A percentile compares a stretch with the other conserved stretches of the same genome.
Conservation (phyloP, 2,888 invertebrate species). For the Pandemis cinnamomeana region DNA sequence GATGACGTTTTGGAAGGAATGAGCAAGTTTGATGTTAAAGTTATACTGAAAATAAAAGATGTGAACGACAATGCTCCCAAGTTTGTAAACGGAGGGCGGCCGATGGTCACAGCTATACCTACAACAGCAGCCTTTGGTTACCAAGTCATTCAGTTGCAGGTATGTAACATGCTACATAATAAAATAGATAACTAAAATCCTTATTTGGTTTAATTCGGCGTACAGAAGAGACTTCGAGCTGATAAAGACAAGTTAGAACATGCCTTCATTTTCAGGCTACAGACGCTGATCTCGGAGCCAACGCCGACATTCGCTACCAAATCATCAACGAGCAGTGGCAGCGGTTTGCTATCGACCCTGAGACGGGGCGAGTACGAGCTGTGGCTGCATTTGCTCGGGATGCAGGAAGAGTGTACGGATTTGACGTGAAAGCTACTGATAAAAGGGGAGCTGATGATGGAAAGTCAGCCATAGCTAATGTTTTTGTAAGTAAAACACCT, state of each 20-base stretch:
- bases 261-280: constrained; percentile 82
- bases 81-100: constrained; percentile 89
- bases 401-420: constrained; percentile 91
- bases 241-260: neutral
- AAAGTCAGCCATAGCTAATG: constrained; percentile 92
- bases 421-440: constrained; percentile 95
- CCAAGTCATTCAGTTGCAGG: constrained; percentile 90
- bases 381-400: constrained; percentile 88
- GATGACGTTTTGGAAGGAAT: constrained; percentile 89
- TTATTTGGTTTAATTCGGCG: too few species aligned
- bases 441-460: constrained; percentile 92
- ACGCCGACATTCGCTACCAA: constrained; percentile 92
- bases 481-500: constrained; percentile 87
- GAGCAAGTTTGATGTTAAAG: constrained; percentile 90
- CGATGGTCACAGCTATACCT: constrained; percentile 92
- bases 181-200: too few species aligned
- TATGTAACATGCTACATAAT: constrained; percentile 50
- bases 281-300: constrained; percentile 90
- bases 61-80: constrained; percentile 93
- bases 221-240: neutral
- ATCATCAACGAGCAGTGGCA: constrained; percentile 90
- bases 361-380: constrained; percentile 90
- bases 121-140: constrained; percentile 92
- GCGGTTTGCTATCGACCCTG: constrained; percentile 91
- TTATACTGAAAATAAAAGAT: constrained; percentile 90